Conservation (phyloP, 2,797 vertebrate genomes). For the Falco novaeseelandiae region DNA sequence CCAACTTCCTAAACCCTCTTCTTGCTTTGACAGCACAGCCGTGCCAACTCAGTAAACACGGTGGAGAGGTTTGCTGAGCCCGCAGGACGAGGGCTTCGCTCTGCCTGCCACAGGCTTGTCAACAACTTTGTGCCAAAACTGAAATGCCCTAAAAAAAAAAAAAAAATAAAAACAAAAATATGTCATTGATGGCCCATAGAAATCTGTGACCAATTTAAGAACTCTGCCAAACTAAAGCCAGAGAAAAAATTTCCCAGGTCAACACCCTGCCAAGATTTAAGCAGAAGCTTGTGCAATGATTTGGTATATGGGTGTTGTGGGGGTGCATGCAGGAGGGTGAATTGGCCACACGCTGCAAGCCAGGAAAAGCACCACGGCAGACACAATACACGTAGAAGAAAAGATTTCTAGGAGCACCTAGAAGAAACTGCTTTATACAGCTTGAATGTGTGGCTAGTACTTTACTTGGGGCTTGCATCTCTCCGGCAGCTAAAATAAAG, state of each 20-base stretch:
- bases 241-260: background rate
- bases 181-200: background rate
- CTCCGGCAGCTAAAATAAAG: background rate
- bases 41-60: background rate
- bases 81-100: background rate
- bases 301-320: rapidly evolving
- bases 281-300: background rate
- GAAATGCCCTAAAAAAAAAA: background rate
- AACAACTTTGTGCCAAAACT: background rate
- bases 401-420: background rate
- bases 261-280: background rate
- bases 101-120: background rate
- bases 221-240: background rate
- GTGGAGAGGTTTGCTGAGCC: background rate
- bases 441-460: background rate
- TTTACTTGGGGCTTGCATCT: background rate
- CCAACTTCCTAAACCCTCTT: background rate
- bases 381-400: rapidly evolving
- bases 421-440: background rate
- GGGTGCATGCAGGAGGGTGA: rapidly evolving
- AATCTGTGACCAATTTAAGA: background rate
- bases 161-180: background rate
- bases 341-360: rapidly evolving
- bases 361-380: background rate
- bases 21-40: background rate